These are phyloP conservation scores for Bucorvus abyssinicus DNA, from an alignment of 2,797 vertebrate genomes.

Conservation along the genomic window DNA sequence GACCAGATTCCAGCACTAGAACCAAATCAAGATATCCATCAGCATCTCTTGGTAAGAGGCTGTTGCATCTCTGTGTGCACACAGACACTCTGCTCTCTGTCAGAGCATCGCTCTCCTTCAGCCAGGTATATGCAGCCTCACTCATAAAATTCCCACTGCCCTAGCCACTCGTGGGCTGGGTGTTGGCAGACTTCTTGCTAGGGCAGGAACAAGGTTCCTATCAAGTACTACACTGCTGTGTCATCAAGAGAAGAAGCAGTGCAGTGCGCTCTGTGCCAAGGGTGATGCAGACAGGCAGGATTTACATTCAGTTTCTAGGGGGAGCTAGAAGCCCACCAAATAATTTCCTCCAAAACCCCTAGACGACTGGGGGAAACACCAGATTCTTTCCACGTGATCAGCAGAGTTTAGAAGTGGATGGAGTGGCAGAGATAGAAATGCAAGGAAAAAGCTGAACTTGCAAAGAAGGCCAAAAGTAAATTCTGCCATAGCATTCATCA, in stretches of 20 bases:
- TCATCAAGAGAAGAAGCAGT: background rate
- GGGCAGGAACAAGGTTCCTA: background rate
- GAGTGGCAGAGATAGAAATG: background rate
- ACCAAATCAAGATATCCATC: background rate
- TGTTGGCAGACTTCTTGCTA: background rate
- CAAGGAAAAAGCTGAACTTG: background rate
- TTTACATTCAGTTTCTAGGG: slow-evolving; percentile 34
- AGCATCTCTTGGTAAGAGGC: rapidly evolving
- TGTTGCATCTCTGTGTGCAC: background rate
- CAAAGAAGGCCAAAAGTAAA: background rate
- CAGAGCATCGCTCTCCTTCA: background rate
- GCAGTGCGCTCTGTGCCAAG: background rate
- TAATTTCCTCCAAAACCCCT: background rate
- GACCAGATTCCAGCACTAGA: background rate
- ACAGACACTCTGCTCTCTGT: background rate
- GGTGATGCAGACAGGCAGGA: background rate
- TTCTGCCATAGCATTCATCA: background rate
- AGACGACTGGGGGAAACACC: background rate
- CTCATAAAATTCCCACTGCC: background rate
- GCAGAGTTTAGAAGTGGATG: background rate
- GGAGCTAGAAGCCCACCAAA: slow-evolving; percentile 52
- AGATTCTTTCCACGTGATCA: background rate
- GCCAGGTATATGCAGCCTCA: background rate
- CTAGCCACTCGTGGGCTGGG: rapidly evolving
- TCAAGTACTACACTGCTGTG: background rate